A percentile compares a stretch with the other conserved stretches of the same genome.
Conservation (phyloP, 2,797 vertebrate genomes). For the Mormyrus hasselquistii region DNA sequence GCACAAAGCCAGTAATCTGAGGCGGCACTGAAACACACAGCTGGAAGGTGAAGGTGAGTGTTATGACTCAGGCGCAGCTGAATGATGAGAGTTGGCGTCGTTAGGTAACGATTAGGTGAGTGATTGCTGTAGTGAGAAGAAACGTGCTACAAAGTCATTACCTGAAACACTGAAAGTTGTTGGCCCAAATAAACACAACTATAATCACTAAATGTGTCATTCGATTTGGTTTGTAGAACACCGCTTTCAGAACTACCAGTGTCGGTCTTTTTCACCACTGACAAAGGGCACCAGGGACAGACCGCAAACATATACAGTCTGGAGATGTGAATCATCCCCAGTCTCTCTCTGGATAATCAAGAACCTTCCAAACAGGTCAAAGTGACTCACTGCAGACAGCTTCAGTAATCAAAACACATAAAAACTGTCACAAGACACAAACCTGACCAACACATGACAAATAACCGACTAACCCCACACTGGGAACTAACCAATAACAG, state of each 20-base stretch:
- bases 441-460: neutral
- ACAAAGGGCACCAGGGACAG: neutral
- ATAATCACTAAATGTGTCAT: neutral
- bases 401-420: neutral
- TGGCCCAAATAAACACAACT: neutral
- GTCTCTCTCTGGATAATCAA: neutral
- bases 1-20: neutral
- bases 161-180: neutral
- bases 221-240: neutral
- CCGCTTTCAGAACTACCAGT: neutral
- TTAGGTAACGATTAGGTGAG: neutral
- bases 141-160: neutral
- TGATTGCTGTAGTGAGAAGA: neutral
- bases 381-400: neutral
- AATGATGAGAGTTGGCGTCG: neutral
- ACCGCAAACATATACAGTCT: neutral
- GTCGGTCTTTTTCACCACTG: neutral
- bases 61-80: neutral
- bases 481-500: neutral
- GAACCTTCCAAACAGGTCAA: neutral
- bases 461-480: neutral
- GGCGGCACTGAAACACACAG: neutral
- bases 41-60: neutral
- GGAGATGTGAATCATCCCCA: neutral
- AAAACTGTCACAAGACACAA: neutral